Evolutionary conservation across 2,113 vertebrate species (phyloP).

Genomic region (Pyrgilauda ruficollis): DNA sequence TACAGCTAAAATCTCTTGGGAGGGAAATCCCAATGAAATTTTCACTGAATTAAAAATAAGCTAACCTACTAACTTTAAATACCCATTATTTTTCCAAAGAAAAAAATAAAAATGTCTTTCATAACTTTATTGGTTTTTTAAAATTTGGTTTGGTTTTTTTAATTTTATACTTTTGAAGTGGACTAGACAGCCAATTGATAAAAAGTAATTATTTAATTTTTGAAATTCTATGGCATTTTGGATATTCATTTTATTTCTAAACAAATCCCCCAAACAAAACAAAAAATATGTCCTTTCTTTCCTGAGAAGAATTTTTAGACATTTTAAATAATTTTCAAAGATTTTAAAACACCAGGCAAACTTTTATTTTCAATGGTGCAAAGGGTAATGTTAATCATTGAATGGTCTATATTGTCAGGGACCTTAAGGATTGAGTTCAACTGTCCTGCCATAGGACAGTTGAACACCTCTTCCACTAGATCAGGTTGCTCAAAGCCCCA

Average conservation of each 20-base stretch:
- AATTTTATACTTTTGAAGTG: not conserved
- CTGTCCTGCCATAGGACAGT: accelerated
- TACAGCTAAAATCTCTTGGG: slow-evolving; percentile 42
- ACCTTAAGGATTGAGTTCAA: not conserved
- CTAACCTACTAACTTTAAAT: not conserved
- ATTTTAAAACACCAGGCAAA: not conserved
- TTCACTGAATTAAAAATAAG: not conserved
- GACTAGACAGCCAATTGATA: not conserved
- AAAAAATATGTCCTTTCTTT: accelerated
- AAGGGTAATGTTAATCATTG: not conserved
- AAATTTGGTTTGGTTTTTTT: accelerated
- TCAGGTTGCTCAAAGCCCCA: not conserved
- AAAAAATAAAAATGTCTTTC: not conserved
- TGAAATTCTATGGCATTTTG: not conserved
- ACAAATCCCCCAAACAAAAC: not conserved
- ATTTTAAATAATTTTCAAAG: not conserved
- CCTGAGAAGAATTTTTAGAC: not conserved
- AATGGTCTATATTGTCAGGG: not conserved
- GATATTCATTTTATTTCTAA: accelerated
- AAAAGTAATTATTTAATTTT: not conserved
- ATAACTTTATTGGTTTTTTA: not conserved
- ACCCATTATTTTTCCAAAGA: not conserved
- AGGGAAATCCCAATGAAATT: slow-evolving; percentile 25
- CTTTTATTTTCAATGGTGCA: not conserved
- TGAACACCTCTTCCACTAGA: not conserved